Evolutionary conservation across 2,888 invertebrate genomes (phyloP).

Genomic region (Euphydryas editha): DNA sequence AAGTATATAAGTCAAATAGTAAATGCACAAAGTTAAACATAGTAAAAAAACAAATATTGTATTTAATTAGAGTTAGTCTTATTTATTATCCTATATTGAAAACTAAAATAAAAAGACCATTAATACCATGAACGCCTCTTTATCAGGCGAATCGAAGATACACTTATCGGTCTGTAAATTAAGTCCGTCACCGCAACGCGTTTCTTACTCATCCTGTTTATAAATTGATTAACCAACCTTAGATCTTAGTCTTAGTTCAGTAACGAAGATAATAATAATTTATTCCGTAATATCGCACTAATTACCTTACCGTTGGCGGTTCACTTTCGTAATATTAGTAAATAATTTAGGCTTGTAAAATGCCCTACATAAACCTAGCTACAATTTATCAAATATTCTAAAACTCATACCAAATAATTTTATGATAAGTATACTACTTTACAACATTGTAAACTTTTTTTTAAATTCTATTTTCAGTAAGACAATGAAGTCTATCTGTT

Average conservation of each 20-base stretch:
- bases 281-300: conserved; percentile 35
- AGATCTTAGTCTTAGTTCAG: conserved; percentile 10
- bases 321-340: conserved; percentile 36
- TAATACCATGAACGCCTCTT: background rate
- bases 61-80: background rate
- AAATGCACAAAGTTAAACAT: background rate
- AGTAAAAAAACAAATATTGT: background rate
- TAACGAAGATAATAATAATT: conserved; percentile 28
- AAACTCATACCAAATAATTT: background rate
- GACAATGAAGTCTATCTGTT: no score
- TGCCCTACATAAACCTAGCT: conserved; percentile 11
- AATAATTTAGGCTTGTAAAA: conserved; percentile 17
- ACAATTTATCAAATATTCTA: background rate
- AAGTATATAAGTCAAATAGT: background rate
- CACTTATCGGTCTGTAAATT: conserved; percentile 9
- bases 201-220: conserved; percentile 9
- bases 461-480: no score
- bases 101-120: background rate
- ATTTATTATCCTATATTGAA: background rate
- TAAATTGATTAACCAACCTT: conserved; percentile 10
- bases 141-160: conserved; percentile 6
- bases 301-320: conserved; percentile 35
- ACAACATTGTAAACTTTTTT: no score
- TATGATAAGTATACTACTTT: background rate
- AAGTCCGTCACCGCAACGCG: conserved; percentile 11